Evolutionary conservation across 2,113 vertebrate species (phyloP), one percentile per base, ranked within the genome.

Genomic region (Aptenodytes patagonicus): DNA sequence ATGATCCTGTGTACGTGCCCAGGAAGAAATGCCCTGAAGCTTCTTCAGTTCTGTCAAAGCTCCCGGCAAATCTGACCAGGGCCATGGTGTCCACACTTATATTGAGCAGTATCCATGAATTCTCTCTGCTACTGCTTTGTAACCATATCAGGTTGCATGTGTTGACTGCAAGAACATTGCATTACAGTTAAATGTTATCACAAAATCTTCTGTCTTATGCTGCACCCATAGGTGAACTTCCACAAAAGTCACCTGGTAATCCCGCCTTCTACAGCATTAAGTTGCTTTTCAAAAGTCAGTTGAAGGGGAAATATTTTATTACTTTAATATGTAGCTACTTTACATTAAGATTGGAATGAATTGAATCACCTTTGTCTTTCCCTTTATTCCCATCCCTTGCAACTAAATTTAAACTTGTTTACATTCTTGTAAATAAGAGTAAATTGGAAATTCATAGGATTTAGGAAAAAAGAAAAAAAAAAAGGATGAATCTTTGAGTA

Each of bases 1-100:
- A 2, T 14, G 20, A 12, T 66, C 4, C 36, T 66, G 1, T 31
- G 12, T 55, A 46, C 7, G 24, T 20, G 28, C 9, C 38, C 22
- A 47, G 25, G 28, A 85, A 57, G 32, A 70, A 13, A 61, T 16
- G 5, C 4, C 38, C 9, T 57, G 15, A n/a, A 64, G 6, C 13
- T 60, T 11, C 25, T 29, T 22, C 29, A n/a, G 4, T 82, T 92
- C 52, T 82, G 38, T 7, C 11, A 88, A 54, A 49, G 1, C 6
- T 75, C 21, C 9, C 20, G 17, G 8, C 2, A 83, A 55, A 76
- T 80, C 34, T 46, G 11, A 47, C 9, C 8, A 29, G 3, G 11
- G 2, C 25, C 42, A 34, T 20, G 11, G 6, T 19, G 7, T 42
- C 20, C 15, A 34, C 3, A 0, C 3, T 57, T 40, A 11, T 28